Evolutionary conservation across 2,113 vertebrate species (phyloP).

Genomic region (Cryptomyrus ogoouensis): DNA sequence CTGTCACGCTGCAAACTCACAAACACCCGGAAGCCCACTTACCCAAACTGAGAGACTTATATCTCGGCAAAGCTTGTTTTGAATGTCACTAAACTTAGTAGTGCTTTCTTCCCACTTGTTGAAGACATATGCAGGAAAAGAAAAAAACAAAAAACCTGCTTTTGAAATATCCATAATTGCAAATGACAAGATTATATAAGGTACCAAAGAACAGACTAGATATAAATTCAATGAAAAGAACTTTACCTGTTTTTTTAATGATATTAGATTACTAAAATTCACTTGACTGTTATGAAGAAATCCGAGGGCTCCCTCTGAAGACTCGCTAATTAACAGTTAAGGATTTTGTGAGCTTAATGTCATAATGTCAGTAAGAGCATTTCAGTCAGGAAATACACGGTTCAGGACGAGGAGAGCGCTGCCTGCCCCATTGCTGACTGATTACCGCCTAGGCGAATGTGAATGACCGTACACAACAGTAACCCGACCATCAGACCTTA

Average conservation of each 20-base stretch:
- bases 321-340: not conserved
- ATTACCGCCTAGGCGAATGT: not conserved
- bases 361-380: not conserved
- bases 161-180: conserved; percentile 44
- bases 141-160: conserved; percentile 45
- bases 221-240: conserved; percentile 42
- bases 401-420: not conserved
- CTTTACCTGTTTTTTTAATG: conserved; percentile 33
- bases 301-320: not conserved
- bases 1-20: conserved; percentile 23
- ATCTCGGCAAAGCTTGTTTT: conserved; percentile 60
- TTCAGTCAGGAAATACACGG: not conserved
- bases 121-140: conserved; percentile 68
- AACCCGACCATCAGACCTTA: not conserved
- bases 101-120: conserved; percentile 96
- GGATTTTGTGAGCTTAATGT: not conserved
- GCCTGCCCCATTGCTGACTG: not conserved
- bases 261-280: conserved; percentile 10
- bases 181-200: conserved; percentile 25
- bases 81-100: conserved; percentile 67
- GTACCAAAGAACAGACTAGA: conserved; percentile 50
- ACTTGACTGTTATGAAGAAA: conserved; percentile 41
- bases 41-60: conserved; percentile 53
- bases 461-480: not conserved
- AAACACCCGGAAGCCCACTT: conserved; percentile 52